phyloP scores from a whole-genome alignment of 2,888 invertebrate genomes.

The Aromia moschata region DNA sequence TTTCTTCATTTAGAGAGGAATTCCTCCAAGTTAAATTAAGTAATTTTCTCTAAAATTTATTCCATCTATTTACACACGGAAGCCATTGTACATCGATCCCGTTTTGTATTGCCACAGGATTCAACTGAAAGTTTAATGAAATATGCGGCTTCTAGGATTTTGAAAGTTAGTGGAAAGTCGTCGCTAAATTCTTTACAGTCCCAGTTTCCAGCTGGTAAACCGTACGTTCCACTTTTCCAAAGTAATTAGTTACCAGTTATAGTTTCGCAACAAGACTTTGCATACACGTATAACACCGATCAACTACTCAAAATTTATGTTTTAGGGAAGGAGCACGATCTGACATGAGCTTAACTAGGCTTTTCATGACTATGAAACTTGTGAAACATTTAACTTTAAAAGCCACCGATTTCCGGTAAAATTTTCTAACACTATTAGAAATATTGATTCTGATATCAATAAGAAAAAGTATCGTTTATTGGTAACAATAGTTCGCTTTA shows the following conservation, averaged over 20 bases:
- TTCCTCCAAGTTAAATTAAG: neutral
- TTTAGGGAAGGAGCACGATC: too few species aligned
- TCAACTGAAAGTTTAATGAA: neutral
- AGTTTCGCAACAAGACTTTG: too few species aligned
- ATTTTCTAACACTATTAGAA: too few species aligned
- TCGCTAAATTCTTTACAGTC: neutral
- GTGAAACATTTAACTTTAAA: too few species aligned
- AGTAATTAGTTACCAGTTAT: neutral
- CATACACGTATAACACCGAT: too few species aligned
- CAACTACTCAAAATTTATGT: too few species aligned
- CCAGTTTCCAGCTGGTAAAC: neutral
- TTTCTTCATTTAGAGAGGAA: neutral
- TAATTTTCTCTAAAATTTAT: neutral
- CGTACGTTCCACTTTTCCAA: neutral
- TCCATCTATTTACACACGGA: neutral
- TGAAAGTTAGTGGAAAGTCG: neutral
- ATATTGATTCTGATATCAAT: too few species aligned
- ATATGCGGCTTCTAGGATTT: neutral
- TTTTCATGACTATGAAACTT: too few species aligned
- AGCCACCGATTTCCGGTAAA: too few species aligned
- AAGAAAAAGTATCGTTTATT: too few species aligned
- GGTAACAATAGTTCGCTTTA: too few species aligned
- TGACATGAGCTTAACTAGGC: too few species aligned
- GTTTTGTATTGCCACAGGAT: neutral
- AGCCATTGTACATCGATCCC: neutral